phyloP scores from a whole-genome alignment of 1,140 invertebrate genomes.

The Spodoptera frugiperda region DNA sequence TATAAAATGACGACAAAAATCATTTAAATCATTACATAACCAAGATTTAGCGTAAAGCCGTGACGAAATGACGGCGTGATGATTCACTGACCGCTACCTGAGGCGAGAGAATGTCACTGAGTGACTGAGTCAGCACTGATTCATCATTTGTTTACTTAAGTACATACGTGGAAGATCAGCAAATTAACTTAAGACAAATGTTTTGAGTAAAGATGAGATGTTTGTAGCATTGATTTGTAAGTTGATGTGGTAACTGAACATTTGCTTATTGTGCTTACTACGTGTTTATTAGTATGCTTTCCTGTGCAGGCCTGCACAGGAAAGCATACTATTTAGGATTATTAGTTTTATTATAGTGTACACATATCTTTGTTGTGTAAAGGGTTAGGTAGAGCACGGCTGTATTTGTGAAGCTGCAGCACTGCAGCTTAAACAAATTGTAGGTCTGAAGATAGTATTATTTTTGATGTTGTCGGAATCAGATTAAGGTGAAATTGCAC shows the following conservation, averaged over 20 bases:
- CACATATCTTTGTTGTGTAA: no score
- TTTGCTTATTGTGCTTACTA: neutral
- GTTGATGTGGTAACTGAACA: neutral
- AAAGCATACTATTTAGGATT: no score
- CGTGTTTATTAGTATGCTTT: no score
- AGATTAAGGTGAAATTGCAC: no score
- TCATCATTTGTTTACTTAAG: constrained; percentile 18
- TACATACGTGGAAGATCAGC: neutral
- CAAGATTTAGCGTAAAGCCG: constrained; percentile 1
- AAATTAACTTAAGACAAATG: constrained; percentile 7
- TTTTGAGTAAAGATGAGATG: neutral
- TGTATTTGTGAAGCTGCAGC: no score
- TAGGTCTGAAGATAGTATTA: no score
- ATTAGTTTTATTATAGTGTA: no score
- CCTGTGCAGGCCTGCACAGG: no score
- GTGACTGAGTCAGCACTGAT: constrained; percentile 53
- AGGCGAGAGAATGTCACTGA: constrained; percentile 53
- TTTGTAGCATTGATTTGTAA: neutral
- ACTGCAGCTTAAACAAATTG: no score
- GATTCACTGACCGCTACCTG: constrained; percentile 48
- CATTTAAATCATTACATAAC: neutral
- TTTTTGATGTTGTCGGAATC: no score
- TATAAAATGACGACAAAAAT: neutral
- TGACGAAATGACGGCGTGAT: neutral
- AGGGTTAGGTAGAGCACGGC: no score